Percentiles rank a stretch among this genome's conserved stretches.
phyloP scores from a whole-genome alignment of 1,140 invertebrate species.

The Tetramorium parvispinum region DNA sequence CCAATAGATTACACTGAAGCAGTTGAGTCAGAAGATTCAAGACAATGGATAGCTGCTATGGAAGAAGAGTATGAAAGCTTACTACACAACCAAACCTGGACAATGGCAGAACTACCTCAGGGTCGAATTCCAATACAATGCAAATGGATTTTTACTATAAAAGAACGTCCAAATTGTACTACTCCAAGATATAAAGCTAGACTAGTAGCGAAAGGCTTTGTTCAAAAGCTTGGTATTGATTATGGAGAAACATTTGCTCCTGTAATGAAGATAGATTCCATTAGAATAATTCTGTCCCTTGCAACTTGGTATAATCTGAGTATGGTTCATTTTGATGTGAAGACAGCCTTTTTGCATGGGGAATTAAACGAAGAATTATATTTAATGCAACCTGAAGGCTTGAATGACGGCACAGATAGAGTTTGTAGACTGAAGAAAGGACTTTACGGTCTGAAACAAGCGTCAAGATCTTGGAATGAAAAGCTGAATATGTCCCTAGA shows the following conservation, averaged over 20 bases:
- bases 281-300: background rate
- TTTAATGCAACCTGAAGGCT: background rate
- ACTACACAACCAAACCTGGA: background rate
- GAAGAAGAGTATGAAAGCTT: background rate
- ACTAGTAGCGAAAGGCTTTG: background rate
- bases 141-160: background rate
- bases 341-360: background rate
- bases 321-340: background rate
- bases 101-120: background rate
- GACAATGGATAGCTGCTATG: background rate
- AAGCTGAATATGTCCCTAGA: background rate
- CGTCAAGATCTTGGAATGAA: background rate
- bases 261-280: background rate
- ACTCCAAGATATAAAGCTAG: background rate
- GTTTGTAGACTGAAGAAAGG: slow-evolving; percentile 18
- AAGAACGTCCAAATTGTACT: background rate
- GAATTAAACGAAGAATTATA: slow-evolving; percentile 1
- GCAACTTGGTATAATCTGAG: background rate
- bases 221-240: background rate
- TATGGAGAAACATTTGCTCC: background rate
- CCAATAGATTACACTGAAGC: background rate
- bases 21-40: background rate
- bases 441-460: slow-evolving; percentile 2
- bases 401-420: background rate
- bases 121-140: background rate